A percentile compares a stretch with the other conserved stretches of the same genome.
phyloP scores from a whole-genome alignment of 2,797 vertebrate genomes.

The Clamator glandarius region DNA sequence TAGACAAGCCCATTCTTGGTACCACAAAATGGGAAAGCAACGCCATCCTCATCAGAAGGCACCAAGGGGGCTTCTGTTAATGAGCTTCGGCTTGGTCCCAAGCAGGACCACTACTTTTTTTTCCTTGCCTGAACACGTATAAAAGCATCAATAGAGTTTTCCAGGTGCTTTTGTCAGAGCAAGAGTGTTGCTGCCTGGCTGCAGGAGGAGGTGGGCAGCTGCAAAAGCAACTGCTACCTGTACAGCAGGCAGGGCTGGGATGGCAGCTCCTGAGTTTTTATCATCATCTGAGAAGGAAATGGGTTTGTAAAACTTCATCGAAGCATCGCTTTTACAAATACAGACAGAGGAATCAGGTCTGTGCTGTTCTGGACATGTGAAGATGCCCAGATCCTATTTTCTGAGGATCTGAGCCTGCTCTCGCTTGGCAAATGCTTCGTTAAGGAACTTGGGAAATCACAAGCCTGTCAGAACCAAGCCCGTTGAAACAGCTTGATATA shows the following conservation, averaged over 20 bases:
- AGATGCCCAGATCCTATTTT: background rate
- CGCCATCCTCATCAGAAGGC: background rate
- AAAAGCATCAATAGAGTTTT: background rate
- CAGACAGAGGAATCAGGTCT: accelerated
- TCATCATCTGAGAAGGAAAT: background rate
- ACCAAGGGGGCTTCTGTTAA: background rate
- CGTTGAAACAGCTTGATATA: background rate
- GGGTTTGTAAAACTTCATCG: too few relatives aligned
- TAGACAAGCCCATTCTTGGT: background rate
- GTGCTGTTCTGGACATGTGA: accelerated
- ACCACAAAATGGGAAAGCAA: background rate
- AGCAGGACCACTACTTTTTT: background rate
- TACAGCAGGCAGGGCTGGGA: background rate
- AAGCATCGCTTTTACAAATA: background rate
- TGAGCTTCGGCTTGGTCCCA: background rate
- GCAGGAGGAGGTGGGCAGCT: background rate
- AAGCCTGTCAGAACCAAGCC: background rate
- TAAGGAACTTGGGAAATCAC: background rate
- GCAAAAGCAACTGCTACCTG: background rate
- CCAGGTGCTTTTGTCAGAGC: background rate
- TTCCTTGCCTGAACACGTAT: background rate
- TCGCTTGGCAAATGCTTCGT: background rate
- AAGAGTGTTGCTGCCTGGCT: background rate
- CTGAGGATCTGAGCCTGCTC: accelerated
- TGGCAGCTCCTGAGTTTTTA: background rate